Conservation (phyloP, 2,888 invertebrate genomes). For the Drosophila meridionalis region DNA sequence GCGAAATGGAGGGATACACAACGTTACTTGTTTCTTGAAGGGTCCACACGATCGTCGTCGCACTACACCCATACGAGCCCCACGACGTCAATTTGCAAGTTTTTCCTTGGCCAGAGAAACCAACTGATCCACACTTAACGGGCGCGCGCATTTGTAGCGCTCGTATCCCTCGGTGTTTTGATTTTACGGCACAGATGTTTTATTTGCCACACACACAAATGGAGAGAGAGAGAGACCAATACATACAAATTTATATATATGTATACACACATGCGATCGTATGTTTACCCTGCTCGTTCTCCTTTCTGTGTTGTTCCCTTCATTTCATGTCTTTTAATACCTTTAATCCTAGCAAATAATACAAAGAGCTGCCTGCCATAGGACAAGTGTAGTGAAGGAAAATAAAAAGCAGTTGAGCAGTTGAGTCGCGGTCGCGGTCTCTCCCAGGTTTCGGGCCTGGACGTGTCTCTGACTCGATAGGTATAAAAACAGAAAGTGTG, state of each 20-base stretch:
- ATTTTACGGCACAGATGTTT: conserved; percentile 80
- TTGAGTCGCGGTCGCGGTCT: conserved; percentile 9
- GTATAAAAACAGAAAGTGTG: conserved; percentile 79
- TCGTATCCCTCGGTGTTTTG: conserved; percentile 69
- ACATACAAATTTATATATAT: conserved; percentile 1
- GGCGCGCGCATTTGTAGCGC: conserved; percentile 45
- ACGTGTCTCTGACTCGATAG: conserved; percentile 50
- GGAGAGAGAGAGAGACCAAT: not conserved
- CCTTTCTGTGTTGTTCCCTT: conserved; percentile 39
- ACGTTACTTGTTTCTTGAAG: conserved; percentile 67
- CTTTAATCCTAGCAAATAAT: conserved; percentile 80
- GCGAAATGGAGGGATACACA: conserved; percentile 24
- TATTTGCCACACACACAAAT: conserved; percentile 56
- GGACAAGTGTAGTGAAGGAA: conserved; percentile 68
- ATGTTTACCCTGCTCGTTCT: conserved; percentile 49
- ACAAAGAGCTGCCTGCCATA: conserved; percentile 55
- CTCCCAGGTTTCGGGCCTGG: conserved; percentile 33
- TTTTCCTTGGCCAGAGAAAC: conserved; percentile 55
- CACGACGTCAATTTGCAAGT: conserved; percentile 77
- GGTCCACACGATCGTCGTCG: conserved; percentile 59
- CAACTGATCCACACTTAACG: conserved; percentile 60
- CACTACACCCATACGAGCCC: conserved; percentile 34
- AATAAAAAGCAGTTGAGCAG: conserved; percentile 20
- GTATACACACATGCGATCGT: conserved; percentile 18
- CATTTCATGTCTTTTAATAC: conserved; percentile 67